Evolutionary conservation across 2,113 vertebrate species (phyloP), one percentile per base, ranked within the genome.

Genomic region (Stigmatopora nigra): DNA sequence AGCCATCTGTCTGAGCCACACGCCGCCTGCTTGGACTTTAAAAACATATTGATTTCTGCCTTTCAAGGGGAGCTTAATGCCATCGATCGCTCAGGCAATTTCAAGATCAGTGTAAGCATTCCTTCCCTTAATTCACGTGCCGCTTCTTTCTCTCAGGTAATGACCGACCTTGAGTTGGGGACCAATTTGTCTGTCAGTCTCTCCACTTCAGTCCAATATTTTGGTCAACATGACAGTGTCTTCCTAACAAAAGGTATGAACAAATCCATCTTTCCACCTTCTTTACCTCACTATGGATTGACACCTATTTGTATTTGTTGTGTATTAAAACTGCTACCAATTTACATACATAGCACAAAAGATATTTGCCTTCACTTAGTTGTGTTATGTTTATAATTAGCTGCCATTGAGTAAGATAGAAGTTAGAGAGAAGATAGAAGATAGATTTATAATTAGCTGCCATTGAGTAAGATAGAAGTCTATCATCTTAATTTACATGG

Each of bases 51-150:
- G 91, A 92, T 91, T 90, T 88, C 81, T 83, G 68, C 68, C 79
- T 79, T 87, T 90, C 75, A 73, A 84, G 82, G 86, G 86, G 78
- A 90, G 90, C 87, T 88, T 90, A 90, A 90, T 82, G 84, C 78
- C 35, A 91, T 92, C 85, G 87, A 91, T 91, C 46, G 80, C 66
- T 62, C 74, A 69, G 84, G 83, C 86, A 83, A 80, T 90, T 91
- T 90, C 88, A 89, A 90, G 88, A 90, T 90, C 90, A 89, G 79
- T 83, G 87, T 88, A 86, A 90, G 87, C 85, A 84, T 86, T 83
- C 82, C 83, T 86, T 88, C 79, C 85, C 70, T 82, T 83, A 75
- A 85, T 75, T 65, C 80, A 81, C 82, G 82, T 71, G 59, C 76
- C 74, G 75, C 60, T 68, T 80, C 74, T 80, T 84, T 79, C 77